A percentile compares a stretch with the other conserved stretches of the same genome.
Conservation (phyloP, 2,113 vertebrate species). For the Tupaia tana region DNA sequence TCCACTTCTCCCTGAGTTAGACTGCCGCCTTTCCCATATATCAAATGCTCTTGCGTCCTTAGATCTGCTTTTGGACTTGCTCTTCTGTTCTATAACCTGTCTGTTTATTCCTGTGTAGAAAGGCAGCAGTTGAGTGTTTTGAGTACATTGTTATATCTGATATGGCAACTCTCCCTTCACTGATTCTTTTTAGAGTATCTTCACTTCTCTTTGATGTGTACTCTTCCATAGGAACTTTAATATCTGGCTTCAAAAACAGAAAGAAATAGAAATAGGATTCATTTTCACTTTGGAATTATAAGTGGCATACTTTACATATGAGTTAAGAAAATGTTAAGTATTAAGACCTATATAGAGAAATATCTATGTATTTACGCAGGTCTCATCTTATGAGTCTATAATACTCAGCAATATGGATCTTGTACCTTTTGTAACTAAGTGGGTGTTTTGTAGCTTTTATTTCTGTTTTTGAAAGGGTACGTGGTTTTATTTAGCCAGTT, state of each 20-base stretch:
- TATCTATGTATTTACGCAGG: neutral
- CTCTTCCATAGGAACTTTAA: constrained; percentile 5
- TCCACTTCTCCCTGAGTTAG: neutral
- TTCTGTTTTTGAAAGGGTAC: constrained; percentile 41
- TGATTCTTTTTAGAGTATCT: constrained; percentile 8
- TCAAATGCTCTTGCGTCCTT: neutral
- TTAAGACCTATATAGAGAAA: neutral
- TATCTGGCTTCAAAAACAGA: constrained; percentile 1
- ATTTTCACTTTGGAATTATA: constrained; percentile 47
- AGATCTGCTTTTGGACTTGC: neutral
- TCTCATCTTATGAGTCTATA: constrained; percentile 40
- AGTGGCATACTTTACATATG: constrained; percentile 6
- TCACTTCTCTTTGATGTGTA: neutral
- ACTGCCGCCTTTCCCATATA: neutral
- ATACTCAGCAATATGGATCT: constrained; percentile 6
- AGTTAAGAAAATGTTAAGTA: constrained; percentile 37
- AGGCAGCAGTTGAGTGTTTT: neutral
- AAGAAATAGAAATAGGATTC: constrained; percentile 36
- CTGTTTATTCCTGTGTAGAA: neutral
- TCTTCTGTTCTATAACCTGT: neutral
- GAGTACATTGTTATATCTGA: neutral
- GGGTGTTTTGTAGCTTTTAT: neutral
- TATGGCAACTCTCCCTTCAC: neutral
- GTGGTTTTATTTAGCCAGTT: constrained; percentile 30
- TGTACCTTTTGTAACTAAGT: constrained; percentile 2